These are phyloP conservation scores for Drosophila mettleri DNA, from an alignment of 2,888 invertebrate genomes.

Conservation along the genomic window DNA sequence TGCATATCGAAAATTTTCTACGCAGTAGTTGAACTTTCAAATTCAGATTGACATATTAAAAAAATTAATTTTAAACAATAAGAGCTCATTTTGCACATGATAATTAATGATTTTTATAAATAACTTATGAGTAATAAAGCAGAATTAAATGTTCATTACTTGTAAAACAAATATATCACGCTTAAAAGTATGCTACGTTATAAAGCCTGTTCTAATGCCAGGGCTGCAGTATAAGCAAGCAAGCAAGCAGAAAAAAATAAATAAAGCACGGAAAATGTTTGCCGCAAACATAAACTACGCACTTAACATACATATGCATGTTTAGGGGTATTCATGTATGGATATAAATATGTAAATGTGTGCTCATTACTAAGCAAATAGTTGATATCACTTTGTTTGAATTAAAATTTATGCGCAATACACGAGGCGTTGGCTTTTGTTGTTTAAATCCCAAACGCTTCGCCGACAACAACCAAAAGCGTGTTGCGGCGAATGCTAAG, in stretches of 20 bases:
- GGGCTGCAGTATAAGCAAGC: slow-evolving; percentile 15
- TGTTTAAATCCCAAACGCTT: slow-evolving; percentile 33
- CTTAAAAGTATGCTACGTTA: slow-evolving; percentile 45
- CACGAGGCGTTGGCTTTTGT: slow-evolving; percentile 15
- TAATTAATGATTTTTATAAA: not conserved
- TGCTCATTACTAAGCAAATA: slow-evolving; percentile 7
- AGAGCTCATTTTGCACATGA: not conserved
- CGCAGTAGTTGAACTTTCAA: slow-evolving; percentile 2
- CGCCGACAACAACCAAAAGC: slow-evolving; percentile 26
- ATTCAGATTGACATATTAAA: not conserved
- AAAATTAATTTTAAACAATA: not conserved
- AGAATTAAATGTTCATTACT: not conserved
- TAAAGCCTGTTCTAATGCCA: not conserved
- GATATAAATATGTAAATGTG: not conserved
- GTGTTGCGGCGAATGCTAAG: slow-evolving; percentile 24
- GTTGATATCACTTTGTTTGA: slow-evolving; percentile 15
- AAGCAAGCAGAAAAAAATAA: not conserved
- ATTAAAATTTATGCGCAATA: slow-evolving; percentile 43
- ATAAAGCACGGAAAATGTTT: not conserved
- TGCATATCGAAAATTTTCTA: not conserved
- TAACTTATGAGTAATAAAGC: not conserved
- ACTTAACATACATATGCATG: not conserved
- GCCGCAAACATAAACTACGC: slow-evolving; percentile 7
- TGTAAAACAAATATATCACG: not conserved
- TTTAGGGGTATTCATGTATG: not conserved